phyloP scores from a whole-genome alignment of 2,113 vertebrate genomes.

The Cyprinodon tularosa region DNA sequence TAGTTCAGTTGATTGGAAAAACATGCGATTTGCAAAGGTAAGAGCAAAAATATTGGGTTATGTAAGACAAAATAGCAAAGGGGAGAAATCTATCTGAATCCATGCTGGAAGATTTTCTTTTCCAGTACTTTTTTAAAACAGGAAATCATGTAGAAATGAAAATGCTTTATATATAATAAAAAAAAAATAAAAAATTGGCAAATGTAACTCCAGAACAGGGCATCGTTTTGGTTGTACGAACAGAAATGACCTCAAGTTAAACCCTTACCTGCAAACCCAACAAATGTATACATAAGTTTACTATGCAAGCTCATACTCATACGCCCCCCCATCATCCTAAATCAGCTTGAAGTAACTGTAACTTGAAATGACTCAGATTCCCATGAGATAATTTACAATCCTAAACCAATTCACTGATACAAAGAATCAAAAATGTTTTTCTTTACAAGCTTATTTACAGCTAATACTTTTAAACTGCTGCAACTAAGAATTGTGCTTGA shows the following conservation, averaged over 20 bases:
- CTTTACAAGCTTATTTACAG: conserved; percentile 76
- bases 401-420: conserved; percentile 60
- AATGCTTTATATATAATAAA: conserved; percentile 23
- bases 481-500: conserved; percentile 54
- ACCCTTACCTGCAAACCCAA: conserved; percentile 33
- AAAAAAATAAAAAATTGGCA: conserved; percentile 28
- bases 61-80: not conserved
- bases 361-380: conserved; percentile 35
- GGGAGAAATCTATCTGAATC: not conserved
- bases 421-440: conserved; percentile 61
- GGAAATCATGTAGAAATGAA: not conserved
- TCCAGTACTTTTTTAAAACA: conserved; percentile 7
- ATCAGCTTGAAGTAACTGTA: conserved; percentile 31
- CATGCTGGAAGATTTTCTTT: conserved; percentile 27
- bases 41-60: no score
- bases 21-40: not conserved
- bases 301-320: conserved; percentile 16
- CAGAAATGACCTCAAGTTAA: conserved; percentile 27
- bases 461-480: conserved; percentile 69
- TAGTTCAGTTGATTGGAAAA: not conserved
- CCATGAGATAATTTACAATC: conserved; percentile 48
- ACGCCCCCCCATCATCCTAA: conserved; percentile 3
- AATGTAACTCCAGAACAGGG: conserved; percentile 25
- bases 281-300: conserved; percentile 37
- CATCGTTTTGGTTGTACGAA: conserved; percentile 24